A percentile compares a stretch with the other conserved stretches of the same genome.
These are phyloP conservation scores for Herpailurus yagouaroundi DNA, from an alignment of 2,113 vertebrate genomes.

Conservation along the genomic window DNA sequence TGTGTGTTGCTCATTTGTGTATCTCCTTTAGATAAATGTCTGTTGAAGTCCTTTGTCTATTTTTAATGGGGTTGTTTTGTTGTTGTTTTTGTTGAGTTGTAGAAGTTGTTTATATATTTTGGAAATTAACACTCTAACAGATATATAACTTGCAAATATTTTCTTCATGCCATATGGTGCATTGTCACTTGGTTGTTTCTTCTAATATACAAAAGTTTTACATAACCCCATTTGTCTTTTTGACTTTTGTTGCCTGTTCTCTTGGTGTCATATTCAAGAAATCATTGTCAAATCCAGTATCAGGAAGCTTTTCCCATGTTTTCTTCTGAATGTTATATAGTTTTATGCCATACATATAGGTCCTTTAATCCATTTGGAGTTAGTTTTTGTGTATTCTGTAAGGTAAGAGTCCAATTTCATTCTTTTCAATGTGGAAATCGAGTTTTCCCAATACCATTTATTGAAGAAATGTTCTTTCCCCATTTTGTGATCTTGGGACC, in stretches of 20 bases:
- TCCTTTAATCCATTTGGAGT: neutral
- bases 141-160: neutral
- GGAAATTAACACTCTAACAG: neutral
- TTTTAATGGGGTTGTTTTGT: neutral
- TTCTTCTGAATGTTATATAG: neutral
- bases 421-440: neutral
- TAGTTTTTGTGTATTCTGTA: neutral
- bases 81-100: neutral
- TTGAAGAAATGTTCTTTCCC: neutral
- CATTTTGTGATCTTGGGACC: neutral
- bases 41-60: neutral
- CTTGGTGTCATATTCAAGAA: neutral
- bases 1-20: neutral
- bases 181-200: neutral
- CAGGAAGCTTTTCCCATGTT: neutral
- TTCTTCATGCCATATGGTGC: neutral
- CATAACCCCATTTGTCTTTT: neutral
- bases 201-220: neutral
- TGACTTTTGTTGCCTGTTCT: neutral
- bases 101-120: neutral
- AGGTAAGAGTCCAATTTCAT: neutral
- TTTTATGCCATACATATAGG: neutral
- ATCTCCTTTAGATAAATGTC: neutral
- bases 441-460: neutral
- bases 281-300: neutral